phyloP scores from a whole-genome alignment of 35 echinoderm and acorn worm genomes.

The Amphiura filiformis region DNA sequence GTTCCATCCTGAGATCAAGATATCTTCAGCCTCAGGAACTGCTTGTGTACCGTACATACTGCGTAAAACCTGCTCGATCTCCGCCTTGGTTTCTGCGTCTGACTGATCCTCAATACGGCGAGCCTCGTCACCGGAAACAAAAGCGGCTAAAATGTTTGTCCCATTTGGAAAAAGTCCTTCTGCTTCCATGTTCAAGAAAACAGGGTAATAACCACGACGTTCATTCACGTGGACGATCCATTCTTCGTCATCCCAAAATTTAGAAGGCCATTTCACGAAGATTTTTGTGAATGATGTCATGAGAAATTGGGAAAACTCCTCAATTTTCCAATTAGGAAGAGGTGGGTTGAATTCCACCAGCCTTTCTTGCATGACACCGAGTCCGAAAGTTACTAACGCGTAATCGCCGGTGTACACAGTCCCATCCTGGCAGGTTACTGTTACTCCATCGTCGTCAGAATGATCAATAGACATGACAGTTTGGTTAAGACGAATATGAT shows the following conservation, averaged over 20 bases:
- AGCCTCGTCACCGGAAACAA: slow-evolving; percentile 29
- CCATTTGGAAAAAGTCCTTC: neutral
- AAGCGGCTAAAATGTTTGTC: slow-evolving; percentile 25
- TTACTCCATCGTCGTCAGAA: neutral
- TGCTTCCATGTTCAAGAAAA: slow-evolving; percentile 33
- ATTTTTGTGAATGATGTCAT: slow-evolving; percentile 38
- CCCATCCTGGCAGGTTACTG: slow-evolving; percentile 19
- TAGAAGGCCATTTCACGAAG: slow-evolving; percentile 31
- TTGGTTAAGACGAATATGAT: slow-evolving; percentile 33
- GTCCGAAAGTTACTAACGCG: slow-evolving; percentile 30
- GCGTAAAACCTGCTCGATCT: slow-evolving; percentile 11
- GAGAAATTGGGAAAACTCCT: slow-evolving; percentile 16
- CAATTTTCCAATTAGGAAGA: slow-evolving; percentile 33
- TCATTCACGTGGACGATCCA: slow-evolving; percentile 34
- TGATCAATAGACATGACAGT: neutral
- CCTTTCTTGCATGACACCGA: slow-evolving; percentile 48
- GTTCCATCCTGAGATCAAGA: too few species aligned
- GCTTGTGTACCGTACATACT: slow-evolving; percentile 17
- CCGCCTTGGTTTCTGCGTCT: neutral
- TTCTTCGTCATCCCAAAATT: slow-evolving; percentile 46
- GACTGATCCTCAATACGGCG: slow-evolving; percentile 21
- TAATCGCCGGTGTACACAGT: slow-evolving; percentile 25
- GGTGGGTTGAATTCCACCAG: slow-evolving; percentile 18
- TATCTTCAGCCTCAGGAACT: slow-evolving; percentile 22
- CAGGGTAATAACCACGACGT: slow-evolving; percentile 38